Evolutionary conservation across 2,888 invertebrate species (phyloP).

Genomic region (Drosophila macrospina): DNA sequence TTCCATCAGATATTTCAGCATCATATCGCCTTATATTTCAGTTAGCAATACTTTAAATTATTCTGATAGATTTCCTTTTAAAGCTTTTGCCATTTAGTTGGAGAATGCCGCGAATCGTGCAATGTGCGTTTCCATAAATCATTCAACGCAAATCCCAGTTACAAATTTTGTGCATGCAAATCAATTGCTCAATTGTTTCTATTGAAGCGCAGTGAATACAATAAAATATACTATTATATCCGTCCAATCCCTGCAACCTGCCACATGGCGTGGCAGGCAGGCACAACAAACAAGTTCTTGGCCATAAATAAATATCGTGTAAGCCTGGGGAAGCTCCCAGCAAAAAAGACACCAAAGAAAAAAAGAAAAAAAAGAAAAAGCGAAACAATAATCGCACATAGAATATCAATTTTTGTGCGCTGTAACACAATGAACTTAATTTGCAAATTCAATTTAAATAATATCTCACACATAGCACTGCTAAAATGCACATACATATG

Average conservation of each 20-base stretch:
- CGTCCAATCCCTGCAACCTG: neutral
- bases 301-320: slow-evolving; percentile 78
- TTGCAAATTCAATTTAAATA: slow-evolving; percentile 79
- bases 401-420: slow-evolving; percentile 67
- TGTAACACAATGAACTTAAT: slow-evolving; percentile 75
- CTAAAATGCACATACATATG: slow-evolving; percentile 37
- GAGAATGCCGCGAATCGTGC: slow-evolving; percentile 23
- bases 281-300: slow-evolving; percentile 63
- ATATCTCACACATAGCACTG: slow-evolving; percentile 53
- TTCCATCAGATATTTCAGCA: no score
- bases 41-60: no score
- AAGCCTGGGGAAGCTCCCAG: slow-evolving; percentile 56
- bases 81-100: slow-evolving; percentile 12
- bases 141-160: slow-evolving; percentile 72
- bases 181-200: slow-evolving; percentile 78
- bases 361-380: neutral
- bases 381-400: slow-evolving; percentile 65
- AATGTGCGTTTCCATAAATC: slow-evolving; percentile 66
- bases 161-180: slow-evolving; percentile 76
- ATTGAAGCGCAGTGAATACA: slow-evolving; percentile 56
- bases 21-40: no score
- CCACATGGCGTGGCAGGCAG: neutral
- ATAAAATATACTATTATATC: slow-evolving; percentile 41
- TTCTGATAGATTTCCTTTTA: neutral
- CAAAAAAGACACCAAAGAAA: slow-evolving; percentile 24